Conservation (phyloP, 2,113 vertebrate genomes). For the Sakesphorus luctuosus region DNA sequence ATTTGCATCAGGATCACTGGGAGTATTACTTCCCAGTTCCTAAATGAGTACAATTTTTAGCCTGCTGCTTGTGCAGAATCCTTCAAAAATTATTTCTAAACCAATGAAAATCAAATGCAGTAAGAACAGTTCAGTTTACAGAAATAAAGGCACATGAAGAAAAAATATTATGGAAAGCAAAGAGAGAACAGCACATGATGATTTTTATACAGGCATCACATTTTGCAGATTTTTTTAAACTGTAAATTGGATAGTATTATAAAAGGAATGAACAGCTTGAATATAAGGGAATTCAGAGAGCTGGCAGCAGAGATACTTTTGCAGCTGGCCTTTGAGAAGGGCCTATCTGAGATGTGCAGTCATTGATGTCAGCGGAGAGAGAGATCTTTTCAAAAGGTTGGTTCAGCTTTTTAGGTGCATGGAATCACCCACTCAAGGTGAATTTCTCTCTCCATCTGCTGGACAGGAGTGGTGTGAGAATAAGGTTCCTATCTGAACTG, state of each 20-base stretch:
- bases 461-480: background rate
- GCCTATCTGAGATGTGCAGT: background rate
- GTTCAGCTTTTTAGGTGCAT: background rate
- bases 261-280: background rate
- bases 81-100: conserved; percentile 26
- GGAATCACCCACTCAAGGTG: background rate
- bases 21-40: background rate
- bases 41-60: background rate
- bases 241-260: background rate
- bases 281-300: background rate
- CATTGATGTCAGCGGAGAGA: background rate
- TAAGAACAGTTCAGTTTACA: background rate
- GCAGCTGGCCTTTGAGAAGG: background rate
- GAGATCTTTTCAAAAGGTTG: background rate
- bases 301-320: background rate
- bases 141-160: background rate
- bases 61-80: background rate
- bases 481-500: background rate
- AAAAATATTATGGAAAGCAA: background rate
- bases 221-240: background rate
- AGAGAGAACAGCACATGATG: background rate
- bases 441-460: background rate
- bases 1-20: background rate
- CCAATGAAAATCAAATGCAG: background rate
- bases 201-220: background rate